A percentile compares a stretch with the other conserved stretches of the same genome.
Conservation (phyloP, 2,113 vertebrate species). For the Amia ocellicauda region DNA sequence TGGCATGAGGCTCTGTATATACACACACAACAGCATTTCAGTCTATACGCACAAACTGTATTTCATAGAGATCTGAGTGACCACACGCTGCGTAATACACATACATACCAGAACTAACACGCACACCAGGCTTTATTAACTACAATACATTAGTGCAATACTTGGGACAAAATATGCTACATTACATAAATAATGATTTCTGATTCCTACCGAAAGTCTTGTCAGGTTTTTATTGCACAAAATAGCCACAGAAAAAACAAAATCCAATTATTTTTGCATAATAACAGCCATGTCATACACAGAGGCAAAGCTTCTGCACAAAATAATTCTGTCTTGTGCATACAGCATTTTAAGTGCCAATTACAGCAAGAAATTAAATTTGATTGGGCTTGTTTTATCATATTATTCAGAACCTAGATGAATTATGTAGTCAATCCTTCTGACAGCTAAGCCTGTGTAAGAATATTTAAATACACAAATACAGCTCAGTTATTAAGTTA, state of each 20-base stretch:
- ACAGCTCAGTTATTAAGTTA: conserved; percentile 56
- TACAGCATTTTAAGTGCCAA: conserved; percentile 55
- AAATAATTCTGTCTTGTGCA: conserved; percentile 47
- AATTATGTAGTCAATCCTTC: conserved; percentile 54
- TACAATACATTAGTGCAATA: conserved; percentile 49
- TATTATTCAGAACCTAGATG: conserved; percentile 55
- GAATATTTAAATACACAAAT: conserved; percentile 55
- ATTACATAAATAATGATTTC: conserved; percentile 48
- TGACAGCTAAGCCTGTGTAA: conserved; percentile 56
- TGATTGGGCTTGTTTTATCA: conserved; percentile 49
- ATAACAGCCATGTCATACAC: conserved; percentile 63
- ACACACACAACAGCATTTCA: too few relatives aligned
- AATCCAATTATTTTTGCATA: conserved; percentile 61
- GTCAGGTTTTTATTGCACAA: conserved; percentile 49
- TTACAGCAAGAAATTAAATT: conserved; percentile 53
- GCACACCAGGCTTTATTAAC: conserved; percentile 29
- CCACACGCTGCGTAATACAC: conserved; percentile 34
- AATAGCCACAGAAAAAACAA: conserved; percentile 37
- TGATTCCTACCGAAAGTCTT: conserved; percentile 36
- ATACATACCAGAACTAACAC: too few relatives aligned
- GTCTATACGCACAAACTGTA: too few relatives aligned
- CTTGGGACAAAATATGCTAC: conserved; percentile 28
- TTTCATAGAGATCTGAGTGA: conserved; percentile 54
- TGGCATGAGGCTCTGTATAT: too few relatives aligned
- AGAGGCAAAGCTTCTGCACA: conserved; percentile 40